phyloP scores from a whole-genome alignment of 2,797 vertebrate genomes.

The Rhabdophis nuchalis region DNA sequence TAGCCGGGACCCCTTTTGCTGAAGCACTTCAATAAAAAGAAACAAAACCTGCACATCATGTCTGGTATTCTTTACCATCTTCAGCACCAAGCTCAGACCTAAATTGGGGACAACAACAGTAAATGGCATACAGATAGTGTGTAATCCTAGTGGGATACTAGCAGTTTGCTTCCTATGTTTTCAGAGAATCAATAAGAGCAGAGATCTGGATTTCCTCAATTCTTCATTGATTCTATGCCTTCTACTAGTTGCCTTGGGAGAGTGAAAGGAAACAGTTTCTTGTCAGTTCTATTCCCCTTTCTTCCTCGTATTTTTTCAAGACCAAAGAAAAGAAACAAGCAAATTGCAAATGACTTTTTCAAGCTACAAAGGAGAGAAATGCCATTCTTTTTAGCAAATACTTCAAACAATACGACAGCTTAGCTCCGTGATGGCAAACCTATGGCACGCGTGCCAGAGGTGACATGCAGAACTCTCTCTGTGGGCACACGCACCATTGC shows the following conservation, averaged over 20 bases:
- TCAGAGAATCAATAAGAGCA: conserved; percentile 1
- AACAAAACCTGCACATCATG: too few species aligned
- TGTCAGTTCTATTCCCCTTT: not conserved
- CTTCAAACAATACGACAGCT: not conserved
- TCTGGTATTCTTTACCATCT: too few species aligned
- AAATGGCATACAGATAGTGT: not conserved
- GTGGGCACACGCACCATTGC: too few species aligned
- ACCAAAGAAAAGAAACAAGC: not conserved
- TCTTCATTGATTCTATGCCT: conserved; percentile 4
- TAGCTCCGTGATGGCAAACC: too few species aligned
- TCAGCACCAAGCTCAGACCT: too few species aligned
- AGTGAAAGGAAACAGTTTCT: not conserved
- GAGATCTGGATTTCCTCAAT: not conserved
- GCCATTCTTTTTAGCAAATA: not conserved
- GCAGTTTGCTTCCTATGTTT: not conserved
- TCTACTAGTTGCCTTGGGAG: not conserved
- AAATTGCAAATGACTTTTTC: not conserved
- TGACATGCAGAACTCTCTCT: too few species aligned
- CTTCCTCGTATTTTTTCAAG: not conserved
- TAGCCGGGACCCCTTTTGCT: too few species aligned
- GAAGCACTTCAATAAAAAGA: too few species aligned
- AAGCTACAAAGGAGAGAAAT: not conserved
- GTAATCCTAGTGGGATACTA: not conserved
- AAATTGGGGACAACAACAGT: too few species aligned
- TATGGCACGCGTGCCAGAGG: too few species aligned